Percentiles rank a stretch among this genome's conserved stretches.
Conservation (phyloP, 2,888 invertebrate species). For the Xylota sylvarum region DNA sequence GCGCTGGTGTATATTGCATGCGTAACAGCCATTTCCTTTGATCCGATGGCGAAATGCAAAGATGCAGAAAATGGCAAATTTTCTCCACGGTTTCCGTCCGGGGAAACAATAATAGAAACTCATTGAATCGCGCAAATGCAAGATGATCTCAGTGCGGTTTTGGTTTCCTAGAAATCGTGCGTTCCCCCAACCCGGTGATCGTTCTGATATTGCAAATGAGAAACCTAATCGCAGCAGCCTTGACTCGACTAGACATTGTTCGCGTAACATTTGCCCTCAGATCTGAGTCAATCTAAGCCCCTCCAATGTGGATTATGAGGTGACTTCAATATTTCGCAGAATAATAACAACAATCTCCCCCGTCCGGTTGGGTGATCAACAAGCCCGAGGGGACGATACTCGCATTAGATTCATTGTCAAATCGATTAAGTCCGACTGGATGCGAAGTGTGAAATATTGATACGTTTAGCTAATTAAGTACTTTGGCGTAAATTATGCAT, state of each 20-base stretch:
- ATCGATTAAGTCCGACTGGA: constrained; percentile 41
- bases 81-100: constrained; percentile 47
- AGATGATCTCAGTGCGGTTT: constrained; percentile 43
- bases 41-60: constrained; percentile 52
- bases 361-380: background rate
- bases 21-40: constrained; percentile 61
- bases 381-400: background rate
- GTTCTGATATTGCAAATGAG: constrained; percentile 22
- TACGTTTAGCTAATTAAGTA: constrained; percentile 46
- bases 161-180: constrained; percentile 20
- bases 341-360: constrained; percentile 17
- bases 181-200: background rate
- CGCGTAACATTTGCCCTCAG: constrained; percentile 33
- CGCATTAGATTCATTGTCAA: constrained; percentile 60
- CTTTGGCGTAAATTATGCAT: constrained; percentile 40
- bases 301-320: constrained; percentile 48
- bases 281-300: background rate
- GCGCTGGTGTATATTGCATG: constrained; percentile 46
- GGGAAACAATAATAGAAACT: constrained; percentile 48
- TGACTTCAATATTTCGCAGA: constrained; percentile 23
- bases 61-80: constrained; percentile 61
- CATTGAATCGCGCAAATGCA: constrained; percentile 45
- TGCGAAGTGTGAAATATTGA: constrained; percentile 48
- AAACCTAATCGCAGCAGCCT: constrained; percentile 50
- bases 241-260: constrained; percentile 31